Evolutionary conservation across 2,888 invertebrate species (phyloP), one percentile per base, ranked within the genome.

Genomic region (Aspidiotus destructor): DNA sequence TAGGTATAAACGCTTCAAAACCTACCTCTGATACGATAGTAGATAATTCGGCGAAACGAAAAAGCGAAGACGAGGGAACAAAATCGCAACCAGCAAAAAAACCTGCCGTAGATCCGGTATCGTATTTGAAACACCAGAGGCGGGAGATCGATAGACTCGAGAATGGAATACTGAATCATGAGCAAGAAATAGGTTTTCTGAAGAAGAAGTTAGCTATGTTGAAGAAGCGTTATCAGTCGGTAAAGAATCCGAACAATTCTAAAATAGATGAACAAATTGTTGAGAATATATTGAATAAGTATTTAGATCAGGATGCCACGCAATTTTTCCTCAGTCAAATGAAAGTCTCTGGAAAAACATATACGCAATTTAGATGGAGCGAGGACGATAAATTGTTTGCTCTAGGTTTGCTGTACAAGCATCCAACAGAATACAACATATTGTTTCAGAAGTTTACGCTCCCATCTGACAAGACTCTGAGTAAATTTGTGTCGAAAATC

Each of bases 331-430:
- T 62, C 55, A 55, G 57, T 5, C 69, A 69, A 48, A 69, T 69
- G 69, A 69, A 69, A 44, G 41, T 62, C 9, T 15, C 69, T 17
- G 69, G 69, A 54, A 69, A 69, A 62, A 69, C 54, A 13, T 62
- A 54, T 40, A 62, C 62, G 17, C 62, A 61, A 28, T 69, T 54
- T 62, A 53, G 69, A 48, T 69, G 69, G 69, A 54, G 61, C 15
- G 69, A 69, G 42, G 62, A 69, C 11, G 69, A 69, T 55, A 69
- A 69, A 57, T 28, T 69, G 6, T 69, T 69, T 48, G 69, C 69
- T 1, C 44, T 69, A 40, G 62, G 62, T 7, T 55, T 69, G 17
- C 55, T 69, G 41, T 69, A 69, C 41, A 54, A 28, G 16, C 62
- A 69, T 69, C 62, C 69, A 7, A 48, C 41, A 15, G 69, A 69